Evolutionary conservation across 2,797 vertebrate species (phyloP).

Genomic region (Bufotes viridis): DNA sequence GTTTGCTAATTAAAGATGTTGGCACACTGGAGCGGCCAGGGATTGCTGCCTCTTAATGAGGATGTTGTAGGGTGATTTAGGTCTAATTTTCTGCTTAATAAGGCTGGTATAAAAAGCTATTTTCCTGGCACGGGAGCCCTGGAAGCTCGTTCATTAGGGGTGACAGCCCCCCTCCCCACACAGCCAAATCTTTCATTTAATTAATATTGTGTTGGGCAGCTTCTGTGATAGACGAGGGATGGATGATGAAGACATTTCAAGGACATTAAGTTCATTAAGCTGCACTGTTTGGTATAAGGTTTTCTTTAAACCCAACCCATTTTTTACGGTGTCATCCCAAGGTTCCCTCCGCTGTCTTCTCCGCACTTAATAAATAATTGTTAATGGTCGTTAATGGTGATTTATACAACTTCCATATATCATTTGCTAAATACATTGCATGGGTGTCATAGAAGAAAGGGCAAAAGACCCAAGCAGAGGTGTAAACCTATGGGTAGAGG

Average conservation of each 20-base stretch:
- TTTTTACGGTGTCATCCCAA: slow-evolving; percentile 6
- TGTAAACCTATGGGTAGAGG: neutral
- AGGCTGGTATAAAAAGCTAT: slow-evolving; percentile 92
- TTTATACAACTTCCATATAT: neutral
- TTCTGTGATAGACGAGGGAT: slow-evolving; percentile 84
- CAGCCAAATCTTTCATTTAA: slow-evolving; percentile 87
- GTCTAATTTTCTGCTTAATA: slow-evolving; percentile 96
- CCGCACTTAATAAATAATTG: neutral
- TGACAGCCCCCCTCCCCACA: slow-evolving; percentile 81
- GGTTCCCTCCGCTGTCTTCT: neutral
- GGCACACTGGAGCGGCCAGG: slow-evolving; percentile 86
- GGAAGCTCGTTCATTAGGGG: slow-evolving; percentile 92
- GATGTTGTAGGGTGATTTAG: slow-evolving; percentile 91
- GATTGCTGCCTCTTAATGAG: slow-evolving; percentile 95
- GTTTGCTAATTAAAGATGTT: slow-evolving; percentile 90
- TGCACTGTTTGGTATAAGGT: slow-evolving; percentile 79
- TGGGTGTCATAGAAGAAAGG: neutral
- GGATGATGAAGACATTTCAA: slow-evolving; percentile 93
- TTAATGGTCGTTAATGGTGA: slow-evolving; percentile 9
- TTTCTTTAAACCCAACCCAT: slow-evolving; percentile 3
- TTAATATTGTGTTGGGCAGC: slow-evolving; percentile 86
- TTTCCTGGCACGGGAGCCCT: slow-evolving; percentile 87
- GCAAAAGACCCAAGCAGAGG: neutral
- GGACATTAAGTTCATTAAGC: slow-evolving; percentile 90
- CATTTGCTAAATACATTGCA: slow-evolving; percentile 5